These are phyloP conservation scores for Schmidtea mediterranea DNA, from an alignment of 1,140 invertebrate genomes.

Conservation along the genomic window DNA sequence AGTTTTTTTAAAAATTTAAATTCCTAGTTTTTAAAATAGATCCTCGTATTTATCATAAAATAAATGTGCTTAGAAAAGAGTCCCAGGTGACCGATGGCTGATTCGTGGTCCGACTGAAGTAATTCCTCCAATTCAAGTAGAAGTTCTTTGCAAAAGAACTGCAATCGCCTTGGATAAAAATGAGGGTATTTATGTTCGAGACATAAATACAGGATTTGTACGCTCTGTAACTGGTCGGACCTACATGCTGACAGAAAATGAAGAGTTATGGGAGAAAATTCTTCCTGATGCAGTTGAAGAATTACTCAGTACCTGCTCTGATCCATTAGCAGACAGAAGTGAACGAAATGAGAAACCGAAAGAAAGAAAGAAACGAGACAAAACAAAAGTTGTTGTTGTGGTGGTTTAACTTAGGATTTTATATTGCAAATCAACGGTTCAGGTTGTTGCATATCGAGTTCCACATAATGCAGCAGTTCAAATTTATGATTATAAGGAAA, in stretches of 20 bases:
- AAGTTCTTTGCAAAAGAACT: constrained; percentile 26
- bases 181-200: constrained; percentile 32
- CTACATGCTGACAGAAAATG: constrained; percentile 32
- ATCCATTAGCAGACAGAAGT: constrained; percentile 26
- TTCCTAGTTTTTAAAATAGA: constrained; percentile 7
- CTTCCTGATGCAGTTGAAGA: constrained; percentile 24
- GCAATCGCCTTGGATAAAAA: constrained; percentile 32
- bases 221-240: constrained; percentile 27
- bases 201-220: constrained; percentile 30
- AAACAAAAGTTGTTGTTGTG: neutral
- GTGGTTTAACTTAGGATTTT: too few relatives aligned
- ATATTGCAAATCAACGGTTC: neutral
- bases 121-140: constrained; percentile 31
- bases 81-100: constrained; percentile 32
- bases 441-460: constrained; percentile 29
- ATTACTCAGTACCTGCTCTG: constrained; percentile 18
- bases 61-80: constrained; percentile 12
- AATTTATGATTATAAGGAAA: constrained; percentile 32
- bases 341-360: constrained; percentile 7
- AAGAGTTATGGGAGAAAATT: constrained; percentile 31
- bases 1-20: constrained; percentile 5
- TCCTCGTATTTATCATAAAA: neutral
- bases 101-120: constrained; percentile 30
- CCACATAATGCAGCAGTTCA: constrained; percentile 33
- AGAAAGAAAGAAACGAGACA: neutral